A percentile compares a stretch with the other conserved stretches of the same genome.
phyloP scores from a whole-genome alignment of 2,113 vertebrate genomes.

The Chaetorhynchus papuensis region DNA sequence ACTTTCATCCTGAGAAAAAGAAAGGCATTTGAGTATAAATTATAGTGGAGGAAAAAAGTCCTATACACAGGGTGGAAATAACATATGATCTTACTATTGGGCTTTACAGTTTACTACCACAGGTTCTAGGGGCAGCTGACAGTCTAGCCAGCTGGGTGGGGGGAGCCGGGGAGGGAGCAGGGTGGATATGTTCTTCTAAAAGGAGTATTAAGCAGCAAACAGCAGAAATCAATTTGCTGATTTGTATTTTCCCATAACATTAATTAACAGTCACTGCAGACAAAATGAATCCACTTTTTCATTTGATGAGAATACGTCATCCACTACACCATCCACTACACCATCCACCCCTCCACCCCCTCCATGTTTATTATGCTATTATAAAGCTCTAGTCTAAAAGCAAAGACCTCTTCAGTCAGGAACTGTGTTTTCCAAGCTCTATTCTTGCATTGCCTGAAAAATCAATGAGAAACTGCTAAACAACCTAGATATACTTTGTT shows the following conservation, averaged over 20 bases:
- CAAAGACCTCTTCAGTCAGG: not conserved
- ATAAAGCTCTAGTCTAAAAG: not conserved
- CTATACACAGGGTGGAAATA: fast-evolving
- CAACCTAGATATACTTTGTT: not conserved
- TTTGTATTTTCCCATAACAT: not conserved
- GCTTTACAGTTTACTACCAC: not conserved
- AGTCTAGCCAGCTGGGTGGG: not conserved
- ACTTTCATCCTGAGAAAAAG: constrained; percentile 49
- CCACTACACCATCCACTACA: not conserved
- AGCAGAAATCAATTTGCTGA: not conserved
- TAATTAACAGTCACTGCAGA: not conserved
- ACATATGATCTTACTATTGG: not conserved
- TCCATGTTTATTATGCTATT: not conserved
- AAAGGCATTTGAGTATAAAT: not conserved
- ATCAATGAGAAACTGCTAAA: not conserved
- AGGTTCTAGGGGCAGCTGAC: not conserved
- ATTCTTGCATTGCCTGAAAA: not conserved
- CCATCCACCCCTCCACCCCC: not conserved
- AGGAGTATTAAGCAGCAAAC: not conserved
- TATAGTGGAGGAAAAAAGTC: fast-evolving
- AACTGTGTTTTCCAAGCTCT: not conserved
- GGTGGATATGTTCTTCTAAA: not conserved
- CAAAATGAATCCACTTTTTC: not conserved
- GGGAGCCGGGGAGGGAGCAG: not conserved
- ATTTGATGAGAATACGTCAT: not conserved